Base-by-base conservation (phyloP, 2,888 invertebrate species). In the Drosophila koepferae region DNA sequence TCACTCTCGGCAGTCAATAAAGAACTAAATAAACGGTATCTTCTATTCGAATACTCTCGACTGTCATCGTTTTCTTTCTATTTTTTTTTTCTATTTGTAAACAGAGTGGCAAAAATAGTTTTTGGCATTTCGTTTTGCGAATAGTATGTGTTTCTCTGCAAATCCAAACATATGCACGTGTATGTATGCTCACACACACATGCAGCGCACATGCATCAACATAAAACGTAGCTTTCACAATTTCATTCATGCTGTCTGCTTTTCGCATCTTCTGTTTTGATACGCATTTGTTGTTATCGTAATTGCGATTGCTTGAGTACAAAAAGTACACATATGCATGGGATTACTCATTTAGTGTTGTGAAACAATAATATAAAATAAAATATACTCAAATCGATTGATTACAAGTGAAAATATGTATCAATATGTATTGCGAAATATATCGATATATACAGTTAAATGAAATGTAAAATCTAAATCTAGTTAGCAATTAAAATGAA, bases 141-240 rank as follows among this genome's bases (percentile, higher is more conserved):
- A 31, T 60, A 69, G 63, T 63, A 70, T 40, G 18, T 64, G 40
- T 46, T 53, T 38, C 44, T 49, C 9, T 60, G 51, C 48, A 63
- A 44, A 58, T n/a, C 51, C 49, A 34, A 46, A 34, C 28, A 36
- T 36, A 36, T 51, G 48, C n/a, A 28, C 2, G 28, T 34, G 63
- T 20, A 36, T 43, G 20, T 34, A n/a, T 8, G 34, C 46, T 23
- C 44, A 31, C 41, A 61, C 34, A 34, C 34, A 8, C 38, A 65
- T 12, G 38, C 16, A 20, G 10, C 41, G 38, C 44, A 72, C 38
- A 53, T 54, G 43, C 44, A 66, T 38, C 40, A 55, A 62, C 53
- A 63, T 63, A 51, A 67, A 80, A 71, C 64, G 51, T 62, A 72
- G 77, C 90, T 86, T 86, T 90, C 86, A 88, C 86, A 90, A 75